Base-by-base conservation (phyloP, 2,888 invertebrate genomes). In the Andrena hattorfiana region DNA sequence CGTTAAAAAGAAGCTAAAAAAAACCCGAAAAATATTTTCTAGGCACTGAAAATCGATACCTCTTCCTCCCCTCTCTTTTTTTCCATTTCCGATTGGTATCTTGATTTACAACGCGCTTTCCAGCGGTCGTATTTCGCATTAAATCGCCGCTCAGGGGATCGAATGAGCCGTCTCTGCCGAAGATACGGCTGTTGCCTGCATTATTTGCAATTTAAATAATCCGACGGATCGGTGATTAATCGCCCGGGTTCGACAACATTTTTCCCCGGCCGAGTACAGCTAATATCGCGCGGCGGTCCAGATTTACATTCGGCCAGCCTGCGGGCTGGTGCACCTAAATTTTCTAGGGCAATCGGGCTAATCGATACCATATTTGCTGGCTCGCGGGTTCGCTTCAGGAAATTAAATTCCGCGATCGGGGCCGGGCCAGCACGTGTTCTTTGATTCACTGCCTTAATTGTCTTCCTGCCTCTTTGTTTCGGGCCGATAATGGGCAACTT, bases 131-230 rank as follows among this genome's bases (percentile, higher is more conserved):
- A 71, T 81, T 79, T 81, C 71, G 48, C 71, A 62, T 66, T 70
- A 68, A 83, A 83, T 71, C 35, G 63, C 30, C 64, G 56, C 26
- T 54, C 35, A 35, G 32, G 59, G 80, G 73, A 73, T 72, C 73
- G 54, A 67, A 73, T 51, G 76, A 60, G 30, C 32, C 63, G 68
- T 63, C 26, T 30, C 23, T 51, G 30, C 49, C 62, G 66, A 83
- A 73, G 83, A 84, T 78, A 64, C 51, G 74, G 54, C 85, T 85
- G 87, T 88, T 89, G 85, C 87, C 85, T 78, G 88, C 87, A 88
- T 90, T 89, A 89, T 87, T 89, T 87, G 86, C 86, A 83, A 83
- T 84, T 83, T 72, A 84, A 83, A 80, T 83, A 83, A 84, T 76
- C 83, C 64, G 76, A 72, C 75, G 16, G 79, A 60, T 71, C 70